These are phyloP conservation scores for Campoletis raptor DNA, from an alignment of 2,888 invertebrate genomes.

Conservation along the genomic window DNA sequence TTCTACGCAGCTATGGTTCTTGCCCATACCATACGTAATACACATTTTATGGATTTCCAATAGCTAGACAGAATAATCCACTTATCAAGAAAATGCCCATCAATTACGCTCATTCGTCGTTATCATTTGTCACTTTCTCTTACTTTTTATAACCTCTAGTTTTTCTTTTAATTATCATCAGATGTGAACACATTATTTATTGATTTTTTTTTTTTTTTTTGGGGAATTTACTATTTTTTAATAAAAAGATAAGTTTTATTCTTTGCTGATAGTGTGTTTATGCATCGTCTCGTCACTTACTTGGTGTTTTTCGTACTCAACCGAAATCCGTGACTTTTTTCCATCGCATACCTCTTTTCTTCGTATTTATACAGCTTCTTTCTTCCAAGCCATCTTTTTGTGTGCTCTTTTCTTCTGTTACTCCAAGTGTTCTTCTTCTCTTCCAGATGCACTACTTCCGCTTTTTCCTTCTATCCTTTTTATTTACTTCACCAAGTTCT, in stretches of 20 bases:
- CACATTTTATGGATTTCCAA: constrained; percentile 32
- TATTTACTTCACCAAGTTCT: constrained; percentile 45
- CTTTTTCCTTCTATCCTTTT: constrained; percentile 11
- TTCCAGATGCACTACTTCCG: constrained; percentile 32
- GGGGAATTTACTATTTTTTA: too few species aligned
- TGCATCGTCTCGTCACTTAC: too few species aligned
- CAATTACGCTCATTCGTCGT: not conserved
- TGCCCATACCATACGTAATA: not conserved
- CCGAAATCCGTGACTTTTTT: too few species aligned
- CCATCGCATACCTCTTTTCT: too few species aligned
- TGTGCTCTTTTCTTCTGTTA: constrained; percentile 21
- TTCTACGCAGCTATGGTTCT: not conserved
- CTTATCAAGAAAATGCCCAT: constrained; percentile 14
- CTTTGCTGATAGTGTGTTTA: too few species aligned
- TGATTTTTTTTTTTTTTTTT: too few species aligned
- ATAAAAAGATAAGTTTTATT: too few species aligned
- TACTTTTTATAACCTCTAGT: not conserved
- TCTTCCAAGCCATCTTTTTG: not conserved
- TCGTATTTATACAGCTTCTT: too few species aligned
- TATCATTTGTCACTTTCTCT: not conserved
- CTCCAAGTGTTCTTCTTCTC: constrained; percentile 11
- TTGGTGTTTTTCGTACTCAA: too few species aligned
- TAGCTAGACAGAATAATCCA: constrained; percentile 25
- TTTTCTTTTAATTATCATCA: not conserved
- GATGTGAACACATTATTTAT: too few species aligned